These are phyloP conservation scores for Dolomedes plantarius DNA, from an alignment of 2,888 invertebrate genomes.

Conservation along the genomic window DNA sequence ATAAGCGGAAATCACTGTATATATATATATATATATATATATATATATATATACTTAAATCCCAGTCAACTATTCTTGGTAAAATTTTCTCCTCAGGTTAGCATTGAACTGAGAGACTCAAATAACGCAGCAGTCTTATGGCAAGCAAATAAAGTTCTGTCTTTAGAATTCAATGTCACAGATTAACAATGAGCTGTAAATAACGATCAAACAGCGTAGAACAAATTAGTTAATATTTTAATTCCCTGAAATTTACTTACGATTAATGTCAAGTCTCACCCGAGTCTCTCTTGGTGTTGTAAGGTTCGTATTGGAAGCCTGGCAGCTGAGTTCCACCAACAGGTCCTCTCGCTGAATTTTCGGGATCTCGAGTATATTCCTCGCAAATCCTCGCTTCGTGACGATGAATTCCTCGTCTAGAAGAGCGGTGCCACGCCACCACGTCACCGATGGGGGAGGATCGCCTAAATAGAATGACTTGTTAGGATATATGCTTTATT, in stretches of 20 bases:
- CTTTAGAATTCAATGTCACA: too few relatives aligned
- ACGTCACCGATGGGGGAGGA: slow-evolving; percentile 51
- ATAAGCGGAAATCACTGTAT: too few relatives aligned
- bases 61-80: too few relatives aligned
- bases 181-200: too few relatives aligned
- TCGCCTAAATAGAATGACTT: slow-evolving; percentile 39
- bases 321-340: slow-evolving; percentile 39
- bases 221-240: too few relatives aligned
- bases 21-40: too few relatives aligned
- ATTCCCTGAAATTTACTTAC: slow-evolving; percentile 39
- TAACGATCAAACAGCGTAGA: too few relatives aligned
- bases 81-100: too few relatives aligned
- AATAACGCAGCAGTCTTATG: too few relatives aligned
- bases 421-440: slow-evolving; percentile 34
- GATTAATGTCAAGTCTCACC: slow-evolving; percentile 47
- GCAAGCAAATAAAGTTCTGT: too few relatives aligned
- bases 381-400: slow-evolving; percentile 49
- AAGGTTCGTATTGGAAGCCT: slow-evolving; percentile 61
- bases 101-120: too few relatives aligned
- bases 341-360: slow-evolving; percentile 54
- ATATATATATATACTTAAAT: too few relatives aligned
- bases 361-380: slow-evolving; percentile 53
- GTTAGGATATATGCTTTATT: neutral
- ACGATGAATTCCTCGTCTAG: slow-evolving; percentile 43
- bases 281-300: slow-evolving; percentile 33